Conservation (phyloP, 2,888 invertebrate genomes). For the Andrena marginata region DNA sequence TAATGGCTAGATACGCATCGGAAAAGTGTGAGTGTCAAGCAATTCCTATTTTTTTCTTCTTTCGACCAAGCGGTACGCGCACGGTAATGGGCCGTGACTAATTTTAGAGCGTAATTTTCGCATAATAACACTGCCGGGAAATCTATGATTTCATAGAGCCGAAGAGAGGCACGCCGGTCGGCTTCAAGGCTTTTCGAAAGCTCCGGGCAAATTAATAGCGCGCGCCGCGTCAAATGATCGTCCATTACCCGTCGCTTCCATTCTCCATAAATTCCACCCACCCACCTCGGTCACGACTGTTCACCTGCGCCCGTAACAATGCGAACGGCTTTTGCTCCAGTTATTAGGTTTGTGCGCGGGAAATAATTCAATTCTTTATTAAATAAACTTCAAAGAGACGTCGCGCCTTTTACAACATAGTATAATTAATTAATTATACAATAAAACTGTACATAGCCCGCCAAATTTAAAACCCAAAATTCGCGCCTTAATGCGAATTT, state of each 20-base stretch:
- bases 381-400: neutral
- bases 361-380: slow-evolving; percentile 12
- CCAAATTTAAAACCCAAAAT: neutral
- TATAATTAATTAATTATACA: neutral
- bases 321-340: slow-evolving; percentile 44
- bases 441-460: neutral
- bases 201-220: slow-evolving; percentile 79
- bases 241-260: slow-evolving; percentile 70
- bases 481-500: neutral
- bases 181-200: slow-evolving; percentile 81
- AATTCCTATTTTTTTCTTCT: slow-evolving; percentile 28
- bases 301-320: slow-evolving; percentile 55
- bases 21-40: slow-evolving; percentile 54
- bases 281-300: slow-evolving; percentile 57
- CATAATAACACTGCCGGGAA: slow-evolving; percentile 72
- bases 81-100: slow-evolving; percentile 73
- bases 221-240: slow-evolving; percentile 68
- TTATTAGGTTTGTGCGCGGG: slow-evolving; percentile 16
- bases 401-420: neutral
- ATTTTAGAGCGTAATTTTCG: slow-evolving; percentile 76
- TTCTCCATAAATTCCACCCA: slow-evolving; percentile 72
- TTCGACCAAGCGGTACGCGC: slow-evolving; percentile 20
- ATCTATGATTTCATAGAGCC: slow-evolving; percentile 76
- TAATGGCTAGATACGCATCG: slow-evolving; percentile 58
- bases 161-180: slow-evolving; percentile 69